Evolutionary conservation across 2,888 invertebrate species (phyloP), one percentile per base, ranked within the genome.

Genomic region (Pammene fasciana): DNA sequence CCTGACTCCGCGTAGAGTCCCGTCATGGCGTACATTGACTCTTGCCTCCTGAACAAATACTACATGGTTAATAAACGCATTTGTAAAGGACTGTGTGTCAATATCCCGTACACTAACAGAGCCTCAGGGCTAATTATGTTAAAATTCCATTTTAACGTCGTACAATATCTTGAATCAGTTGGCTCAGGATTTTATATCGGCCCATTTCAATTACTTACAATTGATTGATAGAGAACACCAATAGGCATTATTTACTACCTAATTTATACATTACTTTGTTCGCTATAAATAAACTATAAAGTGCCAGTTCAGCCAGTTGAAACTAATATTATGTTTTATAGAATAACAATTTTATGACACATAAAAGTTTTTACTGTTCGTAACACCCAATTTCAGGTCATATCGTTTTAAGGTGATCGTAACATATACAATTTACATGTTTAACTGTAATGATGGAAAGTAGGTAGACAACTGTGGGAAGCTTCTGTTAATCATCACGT

Each of bases 11-110:
- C 96, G 86, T 97, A 97, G 71, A 97, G 92, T 41, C 97, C 97
- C 55, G 97, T 97, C 96, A 97, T 96, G 76, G 97, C 96, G 87
- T 97, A 97, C 96, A 97, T 97, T 80, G 97, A 97, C 88, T 97
- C 97, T 94, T 97, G 97, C 87, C 96, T 94, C 83, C 96, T 94
- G 73, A 59, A 70, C 45, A 74, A 71, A 73, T 59, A 54, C 71
- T 46, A 54, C 8, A 52, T n/a, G 9, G 54, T 54, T 54, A 34
- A 34, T 54, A 26, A 11, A n/a, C 26, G 26, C 26, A 13, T 50
- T 18, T 18, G 0, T 43, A 11, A 43, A 18, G 48, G 18, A 9
- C 11, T 50, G 16, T 50, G 18, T 50, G 26, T 11, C 13, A 34
- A 11, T 3, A 34, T 34, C 34, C 34, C 11, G 26, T 10, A 26